Base-by-base conservation (phyloP, 2,888 invertebrate genomes). In the Cantharis rufa region DNA sequence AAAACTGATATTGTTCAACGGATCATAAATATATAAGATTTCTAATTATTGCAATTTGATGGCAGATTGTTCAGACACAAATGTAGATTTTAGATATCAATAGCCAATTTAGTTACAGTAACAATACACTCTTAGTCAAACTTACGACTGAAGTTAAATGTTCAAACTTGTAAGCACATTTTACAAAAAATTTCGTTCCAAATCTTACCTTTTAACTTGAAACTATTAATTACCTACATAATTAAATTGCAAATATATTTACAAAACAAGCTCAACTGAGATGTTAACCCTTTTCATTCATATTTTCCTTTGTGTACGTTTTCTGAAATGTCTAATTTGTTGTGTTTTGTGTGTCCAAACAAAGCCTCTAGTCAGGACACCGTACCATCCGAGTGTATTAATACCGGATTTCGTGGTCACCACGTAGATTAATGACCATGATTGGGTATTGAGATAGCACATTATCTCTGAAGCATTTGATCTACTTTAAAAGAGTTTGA, bases 31-130 rank as follows among this genome's bases (percentile, higher is more conserved):
- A 78, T 62, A 64, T 71, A 75, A 78, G 74, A 74, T 74, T 77
- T 72, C 77, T 77, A 77, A 77, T 77, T 77, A 77, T 77, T 71
- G 74, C 74, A 75, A 72, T 75, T 75, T 72, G 70, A 72, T 24
- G 71, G 68, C 78, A 73, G 78, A 78, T 75, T 75, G 78, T 75
- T 78, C 73, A 63, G 75, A 70, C 78, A 72, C 63, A 75, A 78
- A 75, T 78, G 78, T 75, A 78, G 75, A 78, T 75, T 78, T 66
- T 18, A 78, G 77, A 78, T 77, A 77, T 74, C 32, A 69, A 75
- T 68, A 66, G 62, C 61, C 71, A 71, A 24, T 69, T 77, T 48
- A 62, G 74, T 74, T 62, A 71, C 69, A 69, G 70, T 61, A 71
- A 48, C 48, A 48, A 48, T 48, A 7, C 48, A n/a, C 7, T 48